A percentile compares a stretch with the other conserved stretches of the same genome.
phyloP scores from a whole-genome alignment of 2,888 invertebrate species.

The Macaria notata region DNA sequence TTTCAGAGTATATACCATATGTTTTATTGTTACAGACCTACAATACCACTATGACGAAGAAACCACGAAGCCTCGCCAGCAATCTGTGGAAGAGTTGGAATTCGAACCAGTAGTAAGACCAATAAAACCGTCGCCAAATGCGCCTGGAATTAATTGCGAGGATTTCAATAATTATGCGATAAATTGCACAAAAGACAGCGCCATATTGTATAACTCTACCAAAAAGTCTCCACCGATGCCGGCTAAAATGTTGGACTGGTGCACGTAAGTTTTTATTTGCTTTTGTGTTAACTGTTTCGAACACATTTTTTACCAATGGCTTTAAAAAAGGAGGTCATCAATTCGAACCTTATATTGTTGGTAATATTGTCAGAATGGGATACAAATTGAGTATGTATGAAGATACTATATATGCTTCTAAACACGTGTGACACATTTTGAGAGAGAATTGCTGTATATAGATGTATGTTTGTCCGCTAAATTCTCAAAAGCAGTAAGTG shows the following conservation, averaged over 20 bases:
- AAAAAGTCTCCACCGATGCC: conserved; percentile 61
- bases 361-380: no score
- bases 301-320: not conserved
- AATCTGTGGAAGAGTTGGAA: conserved; percentile 40
- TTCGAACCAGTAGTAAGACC: conserved; percentile 50
- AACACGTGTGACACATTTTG: no score
- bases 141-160: conserved; percentile 52
- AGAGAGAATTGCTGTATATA: no score
- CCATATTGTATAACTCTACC: conserved; percentile 57
- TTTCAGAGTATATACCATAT: not conserved
- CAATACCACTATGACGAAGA: conserved; percentile 37
- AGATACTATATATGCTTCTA: no score
- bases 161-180: conserved; percentile 53
- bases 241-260: conserved; percentile 59
- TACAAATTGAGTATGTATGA: no score
- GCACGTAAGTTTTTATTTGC: conserved; percentile 47
- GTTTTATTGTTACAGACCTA: conserved; percentile 31
- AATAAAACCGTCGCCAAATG: conserved; percentile 26
- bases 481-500: no score
- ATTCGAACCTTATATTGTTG: no score
- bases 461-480: no score
- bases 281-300: not conserved
- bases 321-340: no score
- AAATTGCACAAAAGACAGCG: conserved; percentile 60
- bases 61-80: conserved; percentile 4